Base-by-base conservation (phyloP, 35 echinoderm and acorn worm genomes). In the Chiridota heheva region DNA sequence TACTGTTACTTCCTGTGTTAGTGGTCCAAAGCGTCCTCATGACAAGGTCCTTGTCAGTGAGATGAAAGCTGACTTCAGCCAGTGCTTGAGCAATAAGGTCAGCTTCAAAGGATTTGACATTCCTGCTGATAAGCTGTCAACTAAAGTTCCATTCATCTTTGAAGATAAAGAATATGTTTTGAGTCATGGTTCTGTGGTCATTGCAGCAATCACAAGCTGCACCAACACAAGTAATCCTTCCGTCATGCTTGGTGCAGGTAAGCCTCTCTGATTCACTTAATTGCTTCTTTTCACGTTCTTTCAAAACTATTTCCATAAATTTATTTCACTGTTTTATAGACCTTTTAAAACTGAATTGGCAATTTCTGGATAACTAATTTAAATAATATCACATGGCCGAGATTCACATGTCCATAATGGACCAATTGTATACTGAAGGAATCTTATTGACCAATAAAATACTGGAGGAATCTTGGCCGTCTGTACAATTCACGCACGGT, bases 191-290 rank as follows among this genome's bases (percentile, higher is more conserved):
- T 91, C 90, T 39, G 95, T 98, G 0, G 95, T 98, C n/a, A 98
- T 98, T 70, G 95, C 95, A 39, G 95, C 95, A 27, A 91, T 98
- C 20, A 98, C 95, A 5, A 98, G 95, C 81, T 98, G 95, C 70
- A 98, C 95, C 8, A 98, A 98, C 43, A 98, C 95, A 35, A 98
- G 95, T 58, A 98, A 98, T 58, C 95, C 95, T 24, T 98, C 95
- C 16, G 95, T 98, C 72, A 98, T 98, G 95, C 76, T 98, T 31
- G 95, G 95, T 46, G 93, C 88, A 72, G 93, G 93, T 90, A 22
- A 78, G 65, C 59, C 6, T 31, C 17, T 29, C 15, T 26, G 24
- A 58, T 8, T 4, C 51, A 58, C n/a, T n/a, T n/a, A n/a, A n/a
- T 69, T n/a, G n/a, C n/a, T n/a, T n/a, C n/a, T n/a, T n/a, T n/a